Evolutionary conservation across 2,797 vertebrate species (phyloP).

Genomic region (Poecile montanus): DNA sequence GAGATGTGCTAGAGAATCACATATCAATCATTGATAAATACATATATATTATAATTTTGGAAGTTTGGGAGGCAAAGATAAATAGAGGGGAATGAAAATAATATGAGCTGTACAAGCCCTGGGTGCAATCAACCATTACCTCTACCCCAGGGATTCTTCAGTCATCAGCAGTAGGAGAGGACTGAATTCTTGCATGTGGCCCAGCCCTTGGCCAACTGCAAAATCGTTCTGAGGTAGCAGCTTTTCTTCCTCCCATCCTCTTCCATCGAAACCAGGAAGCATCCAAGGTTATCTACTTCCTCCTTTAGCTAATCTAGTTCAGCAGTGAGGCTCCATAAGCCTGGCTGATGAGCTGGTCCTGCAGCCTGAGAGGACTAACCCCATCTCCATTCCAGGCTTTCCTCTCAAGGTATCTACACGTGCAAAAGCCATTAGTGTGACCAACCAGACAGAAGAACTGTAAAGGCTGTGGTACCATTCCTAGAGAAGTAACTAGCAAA

Average conservation of each 20-base stretch:
- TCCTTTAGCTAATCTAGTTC: neutral
- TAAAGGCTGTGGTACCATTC: neutral
- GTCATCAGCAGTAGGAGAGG: neutral
- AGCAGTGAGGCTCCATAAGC: neutral
- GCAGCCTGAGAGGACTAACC: neutral
- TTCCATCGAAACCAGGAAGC: accelerated
- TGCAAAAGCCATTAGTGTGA: neutral
- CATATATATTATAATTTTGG: neutral
- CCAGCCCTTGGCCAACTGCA: neutral
- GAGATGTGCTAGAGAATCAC: neutral
- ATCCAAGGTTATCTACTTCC: neutral
- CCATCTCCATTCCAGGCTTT: neutral
- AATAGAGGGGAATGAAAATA: neutral
- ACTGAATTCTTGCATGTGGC: neutral
- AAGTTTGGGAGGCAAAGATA: neutral
- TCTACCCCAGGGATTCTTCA: neutral
- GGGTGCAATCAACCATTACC: neutral
- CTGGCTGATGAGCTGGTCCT: neutral
- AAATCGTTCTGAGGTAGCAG: neutral
- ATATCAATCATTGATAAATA: neutral
- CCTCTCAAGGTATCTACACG: accelerated
- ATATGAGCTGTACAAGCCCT: neutral
- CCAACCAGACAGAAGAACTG: neutral
- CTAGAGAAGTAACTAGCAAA: neutral
- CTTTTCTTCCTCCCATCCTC: too few relatives aligned